These are phyloP conservation scores for Typhlomys cinereus DNA, from an alignment of 2,113 vertebrate species.

Conservation along the genomic window DNA sequence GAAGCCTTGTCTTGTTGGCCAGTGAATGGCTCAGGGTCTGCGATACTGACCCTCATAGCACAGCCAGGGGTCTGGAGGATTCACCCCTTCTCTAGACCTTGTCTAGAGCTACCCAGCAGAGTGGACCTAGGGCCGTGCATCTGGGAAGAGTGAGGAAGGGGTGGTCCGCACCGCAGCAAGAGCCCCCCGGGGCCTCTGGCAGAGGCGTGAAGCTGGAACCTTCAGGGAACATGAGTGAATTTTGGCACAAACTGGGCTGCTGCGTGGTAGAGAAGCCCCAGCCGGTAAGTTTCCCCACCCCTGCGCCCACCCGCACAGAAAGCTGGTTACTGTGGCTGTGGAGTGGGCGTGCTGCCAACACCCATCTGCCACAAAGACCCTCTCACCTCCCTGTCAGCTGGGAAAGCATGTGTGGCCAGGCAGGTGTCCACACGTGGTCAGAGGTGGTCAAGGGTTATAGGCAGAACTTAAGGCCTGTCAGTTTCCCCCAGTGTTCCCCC, in stretches of 20 bases:
- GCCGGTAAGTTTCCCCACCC: constrained; percentile 86
- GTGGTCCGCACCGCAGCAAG: neutral
- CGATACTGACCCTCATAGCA: neutral
- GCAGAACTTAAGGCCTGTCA: neutral
- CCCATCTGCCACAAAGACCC: neutral
- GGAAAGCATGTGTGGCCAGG: neutral
- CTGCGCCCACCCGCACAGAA: neutral
- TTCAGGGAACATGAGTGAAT: constrained; percentile 91
- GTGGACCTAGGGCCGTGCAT: neutral
- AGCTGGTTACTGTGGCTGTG: neutral
- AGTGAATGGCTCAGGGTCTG: neutral
- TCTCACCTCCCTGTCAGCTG: neutral
- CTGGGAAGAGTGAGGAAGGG: neutral
- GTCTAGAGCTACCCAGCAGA: neutral
- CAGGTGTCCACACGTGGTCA: neutral
- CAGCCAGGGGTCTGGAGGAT: neutral
- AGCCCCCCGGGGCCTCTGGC: constrained; percentile 61
- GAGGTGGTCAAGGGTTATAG: neutral
- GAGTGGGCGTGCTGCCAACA: too few species aligned
- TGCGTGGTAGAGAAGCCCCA: constrained; percentile 94
- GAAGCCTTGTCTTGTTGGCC: neutral
- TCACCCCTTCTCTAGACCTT: neutral
- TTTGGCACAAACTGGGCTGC: constrained; percentile 98
- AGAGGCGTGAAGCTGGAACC: constrained; percentile 77
- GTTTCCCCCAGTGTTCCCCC: constrained; percentile 54